A percentile compares a stretch with the other conserved stretches of the same genome.
phyloP scores from a whole-genome alignment of 37 sponge, comb jelly and placozoan genomes.

The Spongia lamella region DNA sequence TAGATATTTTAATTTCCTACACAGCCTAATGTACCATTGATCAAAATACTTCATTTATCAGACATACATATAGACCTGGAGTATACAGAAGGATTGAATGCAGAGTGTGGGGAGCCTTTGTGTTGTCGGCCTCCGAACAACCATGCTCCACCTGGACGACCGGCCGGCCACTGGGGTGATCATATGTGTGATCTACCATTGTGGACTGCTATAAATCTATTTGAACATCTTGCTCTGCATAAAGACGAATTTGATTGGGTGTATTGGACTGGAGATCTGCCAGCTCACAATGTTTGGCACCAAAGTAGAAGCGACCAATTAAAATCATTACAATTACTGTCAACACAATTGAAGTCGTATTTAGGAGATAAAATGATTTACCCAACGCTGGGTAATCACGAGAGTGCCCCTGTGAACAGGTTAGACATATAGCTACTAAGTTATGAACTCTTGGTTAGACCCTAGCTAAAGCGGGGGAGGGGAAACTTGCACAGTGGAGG shows the following conservation, averaged over 20 bases:
- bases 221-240: constrained; percentile 56
- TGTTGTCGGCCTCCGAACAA: constrained; percentile 85
- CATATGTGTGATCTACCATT: constrained; percentile 83
- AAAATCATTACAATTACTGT: constrained; percentile 44
- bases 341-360: constrained; percentile 59
- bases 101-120: constrained; percentile 90
- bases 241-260: constrained; percentile 82
- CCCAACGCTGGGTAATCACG: constrained; percentile 93
- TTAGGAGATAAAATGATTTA: constrained; percentile 77
- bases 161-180: constrained; percentile 93
- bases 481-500: no score
- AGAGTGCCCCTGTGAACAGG: constrained; percentile 89
- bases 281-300: constrained; percentile 98
- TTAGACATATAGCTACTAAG: no score
- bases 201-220: constrained; percentile 62
- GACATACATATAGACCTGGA: constrained; percentile 84
- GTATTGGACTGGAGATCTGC: constrained; percentile 96
- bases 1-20: background rate
- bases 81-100: constrained; percentile 77
- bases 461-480: no score
- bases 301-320: constrained; percentile 80
- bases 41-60: constrained; percentile 69
- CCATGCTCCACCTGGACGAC: background rate
- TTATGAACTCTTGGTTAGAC: no score
- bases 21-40: constrained; percentile 61